Percentiles rank a stretch among this genome's conserved stretches.
Conservation (phyloP, 2,888 invertebrate genomes). For the Callinectes sapidus region DNA sequence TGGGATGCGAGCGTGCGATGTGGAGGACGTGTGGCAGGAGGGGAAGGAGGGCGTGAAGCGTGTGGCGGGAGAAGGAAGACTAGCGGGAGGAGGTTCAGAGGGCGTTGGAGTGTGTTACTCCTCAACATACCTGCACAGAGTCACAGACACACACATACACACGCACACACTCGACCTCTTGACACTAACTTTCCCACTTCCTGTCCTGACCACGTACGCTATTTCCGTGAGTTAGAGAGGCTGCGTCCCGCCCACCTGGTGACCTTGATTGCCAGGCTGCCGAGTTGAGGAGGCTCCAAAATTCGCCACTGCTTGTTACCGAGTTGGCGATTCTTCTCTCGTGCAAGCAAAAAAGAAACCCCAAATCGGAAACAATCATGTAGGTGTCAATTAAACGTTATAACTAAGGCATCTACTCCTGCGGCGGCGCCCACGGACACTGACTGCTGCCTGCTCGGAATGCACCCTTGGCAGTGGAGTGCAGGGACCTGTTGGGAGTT, state of each 20-base stretch:
- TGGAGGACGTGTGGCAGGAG: neutral
- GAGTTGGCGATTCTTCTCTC: neutral
- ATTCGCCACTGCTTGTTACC: neutral
- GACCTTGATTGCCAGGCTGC: neutral
- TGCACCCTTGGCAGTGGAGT: neutral
- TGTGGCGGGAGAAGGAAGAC: neutral
- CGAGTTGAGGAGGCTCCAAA: neutral
- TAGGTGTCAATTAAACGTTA: neutral
- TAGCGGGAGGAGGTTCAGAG: neutral
- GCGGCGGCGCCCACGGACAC: constrained; percentile 7
- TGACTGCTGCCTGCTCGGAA: neutral
- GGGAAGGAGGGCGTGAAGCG: neutral
- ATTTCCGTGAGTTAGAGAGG: constrained; percentile 12
- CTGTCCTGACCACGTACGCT: constrained; percentile 6
- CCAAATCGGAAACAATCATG: neutral
- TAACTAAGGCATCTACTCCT: neutral
- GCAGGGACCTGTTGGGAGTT: neutral
- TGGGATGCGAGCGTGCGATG: neutral
- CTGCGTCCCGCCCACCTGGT: neutral
- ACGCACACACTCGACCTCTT: neutral
- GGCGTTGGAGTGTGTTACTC: neutral
- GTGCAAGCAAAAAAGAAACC: neutral
- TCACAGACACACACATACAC: neutral
- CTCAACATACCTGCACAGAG: neutral
- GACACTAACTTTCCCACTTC: neutral